Evolutionary conservation across 2,113 vertebrate species (phyloP).

Genomic region (Pituophis catenifer): DNA sequence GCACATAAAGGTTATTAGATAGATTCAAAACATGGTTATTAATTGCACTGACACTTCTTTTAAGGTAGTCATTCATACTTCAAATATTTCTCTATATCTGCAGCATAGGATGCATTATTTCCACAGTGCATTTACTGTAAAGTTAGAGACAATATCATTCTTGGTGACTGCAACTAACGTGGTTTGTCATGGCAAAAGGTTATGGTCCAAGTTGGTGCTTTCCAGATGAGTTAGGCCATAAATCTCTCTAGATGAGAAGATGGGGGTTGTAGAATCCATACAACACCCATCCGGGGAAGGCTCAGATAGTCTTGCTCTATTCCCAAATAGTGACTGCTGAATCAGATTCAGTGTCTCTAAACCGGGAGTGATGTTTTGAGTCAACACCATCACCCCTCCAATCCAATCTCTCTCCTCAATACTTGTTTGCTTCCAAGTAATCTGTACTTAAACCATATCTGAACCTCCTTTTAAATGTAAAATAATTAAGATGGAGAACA

Average conservation of each 20-base stretch:
- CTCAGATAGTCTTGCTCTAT: background rate
- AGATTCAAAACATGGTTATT: background rate
- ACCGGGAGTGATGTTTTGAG: background rate
- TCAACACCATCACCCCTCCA: background rate
- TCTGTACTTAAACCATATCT: background rate
- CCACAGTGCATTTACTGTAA: no score
- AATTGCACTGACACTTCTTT: background rate
- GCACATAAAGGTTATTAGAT: background rate
- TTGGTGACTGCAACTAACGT: background rate
- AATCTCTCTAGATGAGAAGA: background rate
- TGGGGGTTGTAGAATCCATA: background rate
- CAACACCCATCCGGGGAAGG: background rate
- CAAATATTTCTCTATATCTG: background rate
- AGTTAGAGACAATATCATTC: background rate
- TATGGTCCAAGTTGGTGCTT: background rate
- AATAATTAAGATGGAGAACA: background rate
- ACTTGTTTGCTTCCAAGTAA: background rate
- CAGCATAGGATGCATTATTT: background rate
- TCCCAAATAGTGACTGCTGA: background rate
- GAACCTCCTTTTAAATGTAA: background rate
- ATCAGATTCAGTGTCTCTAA: background rate
- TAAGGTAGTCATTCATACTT: background rate
- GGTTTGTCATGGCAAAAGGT: background rate
- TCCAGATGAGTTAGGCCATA: background rate
- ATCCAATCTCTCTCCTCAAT: no score